Conservation (phyloP, 2,113 vertebrate genomes). For the Melanotaenia duboulayi region DNA sequence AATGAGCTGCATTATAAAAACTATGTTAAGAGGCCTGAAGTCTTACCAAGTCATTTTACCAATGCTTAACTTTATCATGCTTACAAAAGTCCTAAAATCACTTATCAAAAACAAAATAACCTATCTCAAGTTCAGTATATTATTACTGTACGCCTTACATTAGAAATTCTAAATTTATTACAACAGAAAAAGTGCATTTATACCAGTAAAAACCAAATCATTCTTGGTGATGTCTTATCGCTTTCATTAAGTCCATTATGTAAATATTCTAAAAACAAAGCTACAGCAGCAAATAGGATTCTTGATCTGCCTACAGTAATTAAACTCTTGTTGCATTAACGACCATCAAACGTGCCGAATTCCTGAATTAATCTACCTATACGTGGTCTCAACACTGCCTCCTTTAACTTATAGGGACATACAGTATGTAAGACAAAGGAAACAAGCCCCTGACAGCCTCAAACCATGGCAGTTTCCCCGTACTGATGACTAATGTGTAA, state of each 20-base stretch:
- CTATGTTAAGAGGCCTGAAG: slow-evolving; percentile 65
- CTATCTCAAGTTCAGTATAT: slow-evolving; percentile 65
- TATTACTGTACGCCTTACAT: slow-evolving; percentile 63
- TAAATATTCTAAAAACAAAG: slow-evolving; percentile 68
- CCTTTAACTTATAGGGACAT: slow-evolving; percentile 30
- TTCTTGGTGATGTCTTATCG: slow-evolving; percentile 63
- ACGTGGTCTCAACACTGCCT: slow-evolving; percentile 28
- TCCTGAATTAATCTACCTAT: slow-evolving; percentile 40
- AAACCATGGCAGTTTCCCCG: slow-evolving; percentile 48
- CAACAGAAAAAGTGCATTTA: slow-evolving; percentile 79
- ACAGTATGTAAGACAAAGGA: slow-evolving; percentile 37
- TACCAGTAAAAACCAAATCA: slow-evolving; percentile 69
- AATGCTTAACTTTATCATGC: slow-evolving; percentile 61
- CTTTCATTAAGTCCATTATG: slow-evolving; percentile 53
- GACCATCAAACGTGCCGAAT: slow-evolving; percentile 2
- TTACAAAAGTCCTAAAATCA: slow-evolving; percentile 72
- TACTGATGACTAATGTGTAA: slow-evolving; percentile 16
- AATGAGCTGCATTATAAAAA: slow-evolving; percentile 65
- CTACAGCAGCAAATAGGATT: slow-evolving; percentile 72
- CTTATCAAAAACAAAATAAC: slow-evolving; percentile 58
- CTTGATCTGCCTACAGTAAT: slow-evolving; percentile 68
- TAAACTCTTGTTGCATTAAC: slow-evolving; percentile 44
- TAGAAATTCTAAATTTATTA: slow-evolving; percentile 73
- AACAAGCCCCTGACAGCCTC: slow-evolving; percentile 45
- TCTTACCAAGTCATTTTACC: slow-evolving; percentile 64